Conservation (phyloP, 1,140 invertebrate genomes). For the Pachypsylla venusta region DNA sequence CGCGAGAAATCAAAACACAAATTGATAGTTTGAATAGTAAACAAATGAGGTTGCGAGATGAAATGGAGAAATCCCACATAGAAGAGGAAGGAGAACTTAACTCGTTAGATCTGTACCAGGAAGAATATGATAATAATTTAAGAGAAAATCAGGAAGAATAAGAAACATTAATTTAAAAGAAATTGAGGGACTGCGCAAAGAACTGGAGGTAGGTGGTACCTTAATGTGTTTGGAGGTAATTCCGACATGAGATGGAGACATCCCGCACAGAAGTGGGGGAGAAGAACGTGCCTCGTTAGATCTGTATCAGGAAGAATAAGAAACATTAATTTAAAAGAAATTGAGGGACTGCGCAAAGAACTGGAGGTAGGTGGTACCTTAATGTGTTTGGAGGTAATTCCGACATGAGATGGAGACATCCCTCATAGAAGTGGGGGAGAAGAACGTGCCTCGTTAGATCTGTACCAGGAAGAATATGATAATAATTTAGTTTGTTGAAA, state of each 20-base stretch:
- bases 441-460: neutral
- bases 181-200: neutral
- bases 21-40: neutral
- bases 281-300: neutral
- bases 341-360: neutral
- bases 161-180: no score
- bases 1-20: neutral
- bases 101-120: neutral
- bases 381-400: no score
- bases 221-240: no score
- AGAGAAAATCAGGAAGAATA: neutral
- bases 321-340: no score
- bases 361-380: neutral
- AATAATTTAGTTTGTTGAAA: no score
- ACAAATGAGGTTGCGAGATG: neutral
- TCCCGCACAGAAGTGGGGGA: neutral
- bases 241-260: neutral
- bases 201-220: neutral
- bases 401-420: neutral
- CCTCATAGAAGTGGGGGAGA: neutral
- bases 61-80: neutral
- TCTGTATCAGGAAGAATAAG: no score
- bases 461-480: conserved; percentile 1
- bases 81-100: neutral
- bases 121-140: neutral